Conservation (phyloP, 2,113 vertebrate species). For the Trinectes maculatus region DNA sequence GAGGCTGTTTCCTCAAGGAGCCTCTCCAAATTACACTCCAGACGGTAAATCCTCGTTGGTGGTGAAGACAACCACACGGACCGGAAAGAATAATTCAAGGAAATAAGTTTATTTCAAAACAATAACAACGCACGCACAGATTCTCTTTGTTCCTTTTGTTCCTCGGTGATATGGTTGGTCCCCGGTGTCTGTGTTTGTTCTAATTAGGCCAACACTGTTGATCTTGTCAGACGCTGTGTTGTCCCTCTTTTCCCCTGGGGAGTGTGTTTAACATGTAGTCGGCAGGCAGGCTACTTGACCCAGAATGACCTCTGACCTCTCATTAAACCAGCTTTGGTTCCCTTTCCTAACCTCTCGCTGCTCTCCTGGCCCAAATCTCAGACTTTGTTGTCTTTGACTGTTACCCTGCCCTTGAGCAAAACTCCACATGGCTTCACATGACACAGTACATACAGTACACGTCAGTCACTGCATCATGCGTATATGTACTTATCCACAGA, state of each 20-base stretch:
- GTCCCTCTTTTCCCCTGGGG: slow-evolving; percentile 61
- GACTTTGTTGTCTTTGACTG: slow-evolving; percentile 34
- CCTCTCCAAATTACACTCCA: slow-evolving; percentile 75
- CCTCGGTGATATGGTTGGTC: slow-evolving; percentile 32
- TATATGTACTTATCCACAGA: neutral
- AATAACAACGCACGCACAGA: slow-evolving; percentile 52
- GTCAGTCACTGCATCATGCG: neutral
- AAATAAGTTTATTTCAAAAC: slow-evolving; percentile 66
- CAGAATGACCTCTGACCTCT: slow-evolving; percentile 72
- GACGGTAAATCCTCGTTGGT: slow-evolving; percentile 74
- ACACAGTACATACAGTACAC: slow-evolving; percentile 1
- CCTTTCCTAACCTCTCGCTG: slow-evolving; percentile 16
- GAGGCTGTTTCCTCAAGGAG: slow-evolving; percentile 74
- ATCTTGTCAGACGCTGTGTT: slow-evolving; percentile 63
- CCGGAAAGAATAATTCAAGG: slow-evolving; percentile 61
- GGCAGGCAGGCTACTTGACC: slow-evolving; percentile 71
- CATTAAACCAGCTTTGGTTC: slow-evolving; percentile 64
- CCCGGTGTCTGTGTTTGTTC: slow-evolving; percentile 56
- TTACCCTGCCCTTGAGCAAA: slow-evolving; percentile 31
- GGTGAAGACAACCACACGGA: slow-evolving; percentile 46
- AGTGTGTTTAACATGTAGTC: slow-evolving; percentile 74
- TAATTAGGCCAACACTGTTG: slow-evolving; percentile 73
- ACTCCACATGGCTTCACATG: neutral
- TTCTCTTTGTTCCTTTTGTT: slow-evolving; percentile 59
- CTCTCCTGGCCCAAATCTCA: slow-evolving; percentile 42